Evolutionary conservation across 2,113 vertebrate genomes (phyloP).

Genomic region (Athene cunicularia): DNA sequence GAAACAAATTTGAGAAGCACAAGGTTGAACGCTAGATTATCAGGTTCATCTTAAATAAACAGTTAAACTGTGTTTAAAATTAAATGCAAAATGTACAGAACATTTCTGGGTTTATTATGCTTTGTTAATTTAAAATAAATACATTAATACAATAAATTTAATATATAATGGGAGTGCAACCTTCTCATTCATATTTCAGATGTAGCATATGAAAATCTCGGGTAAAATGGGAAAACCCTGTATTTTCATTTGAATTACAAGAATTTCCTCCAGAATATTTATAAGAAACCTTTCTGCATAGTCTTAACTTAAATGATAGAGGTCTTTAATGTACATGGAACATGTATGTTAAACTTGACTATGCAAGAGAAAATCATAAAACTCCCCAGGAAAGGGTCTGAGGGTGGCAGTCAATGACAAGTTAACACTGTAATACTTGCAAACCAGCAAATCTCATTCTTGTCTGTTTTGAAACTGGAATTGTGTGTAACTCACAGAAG

Average conservation of each 20-base stretch:
- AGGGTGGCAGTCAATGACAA: constrained; percentile 12
- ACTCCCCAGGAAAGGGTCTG: not conserved
- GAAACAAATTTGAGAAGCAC: not conserved
- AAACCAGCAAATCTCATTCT: not conserved
- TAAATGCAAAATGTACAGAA: not conserved
- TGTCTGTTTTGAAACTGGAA: not conserved
- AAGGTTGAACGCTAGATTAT: not conserved
- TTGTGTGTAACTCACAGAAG: not conserved
- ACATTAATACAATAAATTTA: not conserved
- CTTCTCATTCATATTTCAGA: not conserved
- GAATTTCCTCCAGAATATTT: not conserved
- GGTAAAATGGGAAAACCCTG: not conserved
- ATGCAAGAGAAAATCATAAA: not conserved
- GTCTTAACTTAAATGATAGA: not conserved
- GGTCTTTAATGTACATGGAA: not conserved
- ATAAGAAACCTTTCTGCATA: not conserved
- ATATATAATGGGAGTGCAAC: not conserved
- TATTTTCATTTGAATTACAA: not conserved
- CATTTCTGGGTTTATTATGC: not conserved
- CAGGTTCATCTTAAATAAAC: not conserved
- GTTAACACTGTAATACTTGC: not conserved
- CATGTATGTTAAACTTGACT: not conserved
- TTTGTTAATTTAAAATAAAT: not conserved
- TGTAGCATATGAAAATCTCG: not conserved
- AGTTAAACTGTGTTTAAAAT: not conserved